These are phyloP conservation scores for Diceros bicornis DNA, from an alignment of 2,797 vertebrate species.

Conservation along the genomic window DNA sequence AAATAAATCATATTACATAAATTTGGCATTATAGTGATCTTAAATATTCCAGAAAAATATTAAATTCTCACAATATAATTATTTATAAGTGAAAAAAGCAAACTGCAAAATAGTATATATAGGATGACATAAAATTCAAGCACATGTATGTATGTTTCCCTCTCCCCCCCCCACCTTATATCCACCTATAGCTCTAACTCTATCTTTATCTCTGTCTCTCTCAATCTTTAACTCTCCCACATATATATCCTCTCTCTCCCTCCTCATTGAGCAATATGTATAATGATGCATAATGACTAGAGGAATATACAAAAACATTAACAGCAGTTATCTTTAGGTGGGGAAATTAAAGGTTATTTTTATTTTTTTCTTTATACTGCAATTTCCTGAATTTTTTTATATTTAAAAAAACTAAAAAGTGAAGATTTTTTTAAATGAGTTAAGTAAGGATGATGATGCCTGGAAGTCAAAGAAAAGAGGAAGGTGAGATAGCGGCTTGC, in stretches of 20 bases:
- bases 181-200: not conserved
- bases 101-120: not conserved
- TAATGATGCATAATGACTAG: no score
- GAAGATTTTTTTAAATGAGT: not conserved
- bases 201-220: not conserved
- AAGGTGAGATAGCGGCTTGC: not conserved
- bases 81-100: not conserved
- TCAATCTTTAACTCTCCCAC: not conserved
- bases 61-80: not conserved
- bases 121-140: not conserved
- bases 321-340: not conserved
- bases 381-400: not conserved
- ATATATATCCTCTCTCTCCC: not conserved
- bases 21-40: not conserved
- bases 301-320: not conserved
- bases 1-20: not conserved
- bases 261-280: not conserved
- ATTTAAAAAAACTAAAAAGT: not conserved
- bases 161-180: not conserved
- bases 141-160: no score
- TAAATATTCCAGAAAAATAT: not conserved
- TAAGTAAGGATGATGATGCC: not conserved
- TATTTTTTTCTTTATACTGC: not conserved
- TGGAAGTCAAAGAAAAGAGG: not conserved
- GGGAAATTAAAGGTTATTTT: not conserved